Evolutionary conservation across 2,113 vertebrate species (phyloP), one percentile per base, ranked within the genome.

Genomic region (Ivindomyrus marchei): DNA sequence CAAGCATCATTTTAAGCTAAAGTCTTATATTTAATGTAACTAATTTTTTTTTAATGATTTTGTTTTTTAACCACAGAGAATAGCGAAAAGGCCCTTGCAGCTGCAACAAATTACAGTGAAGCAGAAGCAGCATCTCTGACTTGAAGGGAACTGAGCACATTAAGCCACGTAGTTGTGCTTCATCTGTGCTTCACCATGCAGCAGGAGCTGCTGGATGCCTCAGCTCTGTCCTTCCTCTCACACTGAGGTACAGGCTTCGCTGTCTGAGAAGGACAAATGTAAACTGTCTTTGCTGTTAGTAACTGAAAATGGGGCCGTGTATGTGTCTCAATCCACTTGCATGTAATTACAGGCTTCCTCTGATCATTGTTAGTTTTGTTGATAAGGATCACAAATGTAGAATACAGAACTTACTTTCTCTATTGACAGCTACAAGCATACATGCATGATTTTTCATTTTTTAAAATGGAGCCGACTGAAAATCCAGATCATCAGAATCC

Each of bases 51-150:
- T 17, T 1, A 4, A 52, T 52, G 3, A 52, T 62, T n/a, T 62
- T n/a, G 0, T 62, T 62, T 27, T 66, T 66, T 66, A 66, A 66
- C 24, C 74, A 90, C 94, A 96, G 96, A 96, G 90, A 93, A 91
- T 93, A 94, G 95, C 92, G 96, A 93, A 92, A 95, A 96, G 84
- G 89, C 94, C 91, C 94, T 95, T 0, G 89, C 92, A 24, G 90
- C 94, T 52, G 89, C 94, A 85, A 92, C 94, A 85, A 95, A 92
- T 93, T 95, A 94, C 17, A 66, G 92, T 80, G 94, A 95, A 92
- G 92, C 95, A 6, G 95, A 96, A 93, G 94, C 95, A 70, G 94
- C 94, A 89, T 94, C 95, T 27, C 92, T 95, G 89, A 96, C 95
- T 90, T 96, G 94, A 96, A 85, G 88, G 90, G 66, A 88, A 91